phyloP scores from a whole-genome alignment of 2,113 vertebrate genomes.

The Festucalex cinctus region DNA sequence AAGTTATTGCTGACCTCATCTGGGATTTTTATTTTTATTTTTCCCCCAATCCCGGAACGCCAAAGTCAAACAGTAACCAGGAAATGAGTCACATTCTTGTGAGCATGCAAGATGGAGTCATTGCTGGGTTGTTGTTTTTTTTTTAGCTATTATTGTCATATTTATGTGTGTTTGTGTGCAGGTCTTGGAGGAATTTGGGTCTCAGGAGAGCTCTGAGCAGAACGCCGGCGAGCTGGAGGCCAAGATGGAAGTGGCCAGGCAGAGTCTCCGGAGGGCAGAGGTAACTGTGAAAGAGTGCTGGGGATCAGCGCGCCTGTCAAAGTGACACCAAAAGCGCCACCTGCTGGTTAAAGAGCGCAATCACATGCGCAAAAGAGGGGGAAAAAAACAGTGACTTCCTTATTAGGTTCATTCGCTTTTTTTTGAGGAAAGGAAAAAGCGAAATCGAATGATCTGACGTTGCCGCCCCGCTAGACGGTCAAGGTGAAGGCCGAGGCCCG shows the following conservation, averaged over 20 bases:
- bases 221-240: slow-evolving; percentile 82
- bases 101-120: not conserved
- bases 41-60: not conserved
- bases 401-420: too few relatives aligned
- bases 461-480: slow-evolving; percentile 72
- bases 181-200: slow-evolving; percentile 83
- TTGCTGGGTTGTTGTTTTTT: too few relatives aligned
- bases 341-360: slow-evolving; percentile 37
- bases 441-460: too few relatives aligned
- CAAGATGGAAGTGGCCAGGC: slow-evolving; percentile 86
- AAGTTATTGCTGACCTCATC: not conserved
- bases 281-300: slow-evolving; percentile 70
- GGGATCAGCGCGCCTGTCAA: not conserved
- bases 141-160: not conserved
- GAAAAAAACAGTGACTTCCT: not conserved
- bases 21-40: not conserved
- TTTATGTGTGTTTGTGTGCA: slow-evolving; percentile 38
- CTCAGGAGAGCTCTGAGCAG: slow-evolving; percentile 79
- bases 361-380: not conserved
- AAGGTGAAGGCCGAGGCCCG: slow-evolving; percentile 94
- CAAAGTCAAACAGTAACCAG: slow-evolving; percentile 10
- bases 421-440: too few relatives aligned
- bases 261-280: slow-evolving; percentile 90
- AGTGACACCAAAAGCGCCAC: slow-evolving; percentile 17
- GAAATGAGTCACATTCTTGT: slow-evolving; percentile 25